Percentiles rank a stretch among this genome's conserved stretches.
Conservation (phyloP, 2,113 vertebrate species). For the Oryzias curvinotus region DNA sequence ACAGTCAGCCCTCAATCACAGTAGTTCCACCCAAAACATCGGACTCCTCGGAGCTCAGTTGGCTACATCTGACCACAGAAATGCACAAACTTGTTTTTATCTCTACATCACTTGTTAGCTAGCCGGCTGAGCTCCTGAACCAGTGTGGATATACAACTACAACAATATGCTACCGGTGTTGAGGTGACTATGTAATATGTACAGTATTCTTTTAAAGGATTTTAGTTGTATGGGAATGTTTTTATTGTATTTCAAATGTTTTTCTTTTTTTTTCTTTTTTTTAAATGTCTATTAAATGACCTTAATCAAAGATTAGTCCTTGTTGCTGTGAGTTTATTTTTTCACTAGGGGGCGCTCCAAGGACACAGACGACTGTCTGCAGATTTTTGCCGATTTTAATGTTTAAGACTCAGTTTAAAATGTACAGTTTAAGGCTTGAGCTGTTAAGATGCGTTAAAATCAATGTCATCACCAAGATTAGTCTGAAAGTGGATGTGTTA, state of each 20-base stretch:
- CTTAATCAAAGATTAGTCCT: too few relatives aligned
- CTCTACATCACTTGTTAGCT: neutral
- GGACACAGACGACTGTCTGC: neutral
- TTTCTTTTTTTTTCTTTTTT: neutral
- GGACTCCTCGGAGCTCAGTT: neutral
- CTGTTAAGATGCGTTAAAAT: too few relatives aligned
- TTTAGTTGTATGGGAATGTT: neutral
- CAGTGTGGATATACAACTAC: neutral
- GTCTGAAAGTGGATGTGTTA: too few relatives aligned
- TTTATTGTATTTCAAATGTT: too few relatives aligned
- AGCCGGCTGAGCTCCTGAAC: neutral
- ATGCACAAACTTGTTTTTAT: neutral
- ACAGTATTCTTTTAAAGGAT: constrained; percentile 42
- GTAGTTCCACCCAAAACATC: neutral
- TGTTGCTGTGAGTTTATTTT: fast-evolving
- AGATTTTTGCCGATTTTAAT: neutral
- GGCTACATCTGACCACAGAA: neutral
- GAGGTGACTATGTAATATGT: constrained; percentile 41
- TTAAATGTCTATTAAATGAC: constrained; percentile 1
- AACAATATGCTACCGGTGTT: constrained; percentile 7
- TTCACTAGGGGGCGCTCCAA: constrained; percentile 38
- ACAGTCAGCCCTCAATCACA: neutral
- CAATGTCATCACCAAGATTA: too few relatives aligned
- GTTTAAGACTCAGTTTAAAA: neutral
- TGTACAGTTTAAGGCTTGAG: too few relatives aligned